Evolutionary conservation across 2,113 vertebrate genomes (phyloP).

Genomic region (Myotis lucifugus): DNA sequence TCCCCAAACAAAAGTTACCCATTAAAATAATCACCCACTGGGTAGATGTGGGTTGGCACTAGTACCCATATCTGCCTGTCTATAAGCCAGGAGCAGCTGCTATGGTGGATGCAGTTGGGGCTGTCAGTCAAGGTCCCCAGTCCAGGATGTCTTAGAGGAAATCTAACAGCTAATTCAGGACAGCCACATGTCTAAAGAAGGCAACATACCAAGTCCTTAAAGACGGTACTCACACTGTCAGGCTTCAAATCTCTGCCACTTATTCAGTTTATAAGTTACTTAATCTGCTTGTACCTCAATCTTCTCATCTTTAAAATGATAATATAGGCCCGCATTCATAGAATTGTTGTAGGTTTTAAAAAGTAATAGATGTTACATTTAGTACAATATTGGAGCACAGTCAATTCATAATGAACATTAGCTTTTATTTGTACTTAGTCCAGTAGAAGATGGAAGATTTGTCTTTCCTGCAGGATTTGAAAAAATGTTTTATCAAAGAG

Average conservation of each 20-base stretch:
- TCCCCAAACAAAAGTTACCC: background rate
- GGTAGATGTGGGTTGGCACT: background rate
- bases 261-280: background rate
- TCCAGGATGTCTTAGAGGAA: background rate
- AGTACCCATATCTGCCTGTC: background rate
- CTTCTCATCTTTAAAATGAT: slow-evolving; percentile 4
- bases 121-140: background rate
- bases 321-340: background rate
- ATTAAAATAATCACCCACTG: background rate
- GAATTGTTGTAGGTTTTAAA: background rate
- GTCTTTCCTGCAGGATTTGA: background rate
- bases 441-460: background rate
- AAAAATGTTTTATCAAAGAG: background rate
- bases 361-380: background rate
- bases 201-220: background rate
- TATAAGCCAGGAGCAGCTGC: background rate
- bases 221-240: background rate
- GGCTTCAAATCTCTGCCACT: background rate
- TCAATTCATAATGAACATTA: background rate
- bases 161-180: background rate
- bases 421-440: background rate
- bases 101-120: background rate
- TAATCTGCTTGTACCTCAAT: background rate
- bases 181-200: background rate
- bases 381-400: background rate